phyloP scores from a whole-genome alignment of 1,140 invertebrate species.

The Drosophila novamexicana region DNA sequence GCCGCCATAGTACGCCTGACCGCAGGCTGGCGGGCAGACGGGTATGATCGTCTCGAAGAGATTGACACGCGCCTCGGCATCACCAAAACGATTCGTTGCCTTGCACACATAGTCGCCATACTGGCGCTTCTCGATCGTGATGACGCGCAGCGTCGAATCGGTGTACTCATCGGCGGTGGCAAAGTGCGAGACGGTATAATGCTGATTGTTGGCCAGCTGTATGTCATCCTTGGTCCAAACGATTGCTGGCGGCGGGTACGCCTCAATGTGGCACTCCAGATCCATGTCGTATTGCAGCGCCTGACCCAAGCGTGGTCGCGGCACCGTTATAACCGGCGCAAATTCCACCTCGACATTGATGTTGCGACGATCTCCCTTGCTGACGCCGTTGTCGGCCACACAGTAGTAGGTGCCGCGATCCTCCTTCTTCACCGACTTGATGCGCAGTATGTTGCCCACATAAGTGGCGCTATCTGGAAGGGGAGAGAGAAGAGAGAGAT shows the following conservation, averaged over 20 bases:
- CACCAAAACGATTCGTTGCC: constrained; percentile 94
- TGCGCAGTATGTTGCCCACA: constrained; percentile 94
- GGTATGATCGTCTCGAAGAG: constrained; percentile 95
- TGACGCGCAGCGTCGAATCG: constrained; percentile 93
- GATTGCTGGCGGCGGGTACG: constrained; percentile 95
- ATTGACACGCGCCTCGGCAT: constrained; percentile 90
- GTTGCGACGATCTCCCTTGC: constrained; percentile 92
- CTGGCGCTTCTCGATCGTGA: constrained; percentile 95
- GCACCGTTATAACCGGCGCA: constrained; percentile 92
- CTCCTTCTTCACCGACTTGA: constrained; percentile 92
- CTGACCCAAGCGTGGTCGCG: constrained; percentile 91
- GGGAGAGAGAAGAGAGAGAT: neutral
- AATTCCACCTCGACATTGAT: constrained; percentile 96
- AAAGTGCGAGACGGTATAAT: constrained; percentile 95
- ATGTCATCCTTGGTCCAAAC: constrained; percentile 93
- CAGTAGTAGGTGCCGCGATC: constrained; percentile 97
- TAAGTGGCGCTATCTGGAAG: constrained; percentile 84
- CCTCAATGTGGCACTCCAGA: constrained; percentile 95
- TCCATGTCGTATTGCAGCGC: constrained; percentile 97
- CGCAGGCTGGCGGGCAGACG: constrained; percentile 96
- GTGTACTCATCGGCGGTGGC: constrained; percentile 95
- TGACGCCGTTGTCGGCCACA: constrained; percentile 96
- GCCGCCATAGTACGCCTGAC: constrained; percentile 88
- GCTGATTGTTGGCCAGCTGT: constrained; percentile 93
- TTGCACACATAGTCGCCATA: constrained; percentile 94